Evolutionary conservation across 2,797 vertebrate genomes (phyloP).

Genomic region (Diplodus sargus): DNA sequence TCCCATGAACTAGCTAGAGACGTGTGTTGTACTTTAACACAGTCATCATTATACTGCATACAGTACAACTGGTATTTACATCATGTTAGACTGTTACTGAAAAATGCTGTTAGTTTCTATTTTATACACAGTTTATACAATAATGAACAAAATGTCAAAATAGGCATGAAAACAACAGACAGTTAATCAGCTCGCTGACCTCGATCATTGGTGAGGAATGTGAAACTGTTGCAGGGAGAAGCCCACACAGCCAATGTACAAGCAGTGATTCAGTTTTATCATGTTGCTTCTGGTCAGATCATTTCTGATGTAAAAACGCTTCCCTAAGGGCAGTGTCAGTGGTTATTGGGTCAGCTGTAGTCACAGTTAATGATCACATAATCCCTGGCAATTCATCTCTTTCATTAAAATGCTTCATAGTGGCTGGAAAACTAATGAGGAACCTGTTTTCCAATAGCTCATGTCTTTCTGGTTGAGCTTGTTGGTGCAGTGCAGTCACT

Average conservation of each 20-base stretch:
- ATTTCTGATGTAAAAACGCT: slow-evolving; percentile 19
- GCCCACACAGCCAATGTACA: background rate
- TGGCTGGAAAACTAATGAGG: background rate
- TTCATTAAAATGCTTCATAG: slow-evolving; percentile 18
- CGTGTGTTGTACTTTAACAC: no score
- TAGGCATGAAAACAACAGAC: background rate
- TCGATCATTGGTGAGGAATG: slow-evolving; percentile 7
- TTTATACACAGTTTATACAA: background rate
- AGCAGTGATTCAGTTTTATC: slow-evolving; percentile 7
- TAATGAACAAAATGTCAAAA: background rate
- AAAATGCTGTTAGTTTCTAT: background rate
- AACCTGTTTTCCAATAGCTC: slow-evolving; percentile 32
- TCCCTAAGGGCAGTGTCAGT: slow-evolving; percentile 2
- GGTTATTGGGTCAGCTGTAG: slow-evolving; percentile 31
- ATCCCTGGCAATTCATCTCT: slow-evolving; percentile 5
- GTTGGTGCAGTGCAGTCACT: slow-evolving; percentile 30
- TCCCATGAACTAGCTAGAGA: no score
- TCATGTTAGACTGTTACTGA: background rate
- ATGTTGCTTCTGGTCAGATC: slow-evolving; percentile 30
- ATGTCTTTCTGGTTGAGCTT: slow-evolving; percentile 46
- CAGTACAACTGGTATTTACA: background rate
- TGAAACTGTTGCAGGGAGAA: background rate
- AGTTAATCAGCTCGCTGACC: background rate
- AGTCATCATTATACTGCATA: background rate
- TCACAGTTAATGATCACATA: slow-evolving; percentile 20